Evolutionary conservation across 2,888 invertebrate genomes (phyloP).

Genomic region (Drosophila monieri): DNA sequence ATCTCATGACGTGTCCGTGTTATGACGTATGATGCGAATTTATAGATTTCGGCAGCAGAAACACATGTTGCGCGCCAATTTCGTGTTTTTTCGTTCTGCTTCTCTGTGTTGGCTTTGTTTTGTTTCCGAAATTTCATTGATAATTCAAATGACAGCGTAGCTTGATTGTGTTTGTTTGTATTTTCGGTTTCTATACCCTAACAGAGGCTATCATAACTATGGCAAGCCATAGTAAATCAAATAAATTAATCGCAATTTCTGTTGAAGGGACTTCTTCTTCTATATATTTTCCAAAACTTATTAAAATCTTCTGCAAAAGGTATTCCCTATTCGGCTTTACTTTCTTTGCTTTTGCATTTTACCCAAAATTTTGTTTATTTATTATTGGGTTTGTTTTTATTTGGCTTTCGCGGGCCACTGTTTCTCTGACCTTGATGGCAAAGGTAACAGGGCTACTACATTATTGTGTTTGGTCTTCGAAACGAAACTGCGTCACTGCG

Average conservation of each 20-base stretch:
- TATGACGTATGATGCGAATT: constrained; percentile 1
- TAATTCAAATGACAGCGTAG: constrained; percentile 39
- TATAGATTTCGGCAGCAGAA: constrained; percentile 10
- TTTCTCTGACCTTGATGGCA: constrained; percentile 29
- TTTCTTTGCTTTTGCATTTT: constrained; percentile 5
- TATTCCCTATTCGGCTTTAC: not conserved
- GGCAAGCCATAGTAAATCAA: too few species aligned
- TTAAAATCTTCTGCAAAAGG: not conserved
- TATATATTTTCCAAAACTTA: too few species aligned
- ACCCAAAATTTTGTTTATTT: constrained; percentile 38
- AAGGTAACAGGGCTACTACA: constrained; percentile 22
- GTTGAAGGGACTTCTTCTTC: too few species aligned
- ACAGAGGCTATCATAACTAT: not conserved
- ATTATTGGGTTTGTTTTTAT: constrained; percentile 26
- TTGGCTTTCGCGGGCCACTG: constrained; percentile 30
- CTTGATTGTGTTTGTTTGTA: constrained; percentile 21
- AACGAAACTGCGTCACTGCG: constrained; percentile 30
- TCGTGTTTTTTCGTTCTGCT: constrained; percentile 13
- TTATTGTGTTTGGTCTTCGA: constrained; percentile 15
- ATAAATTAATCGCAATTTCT: too few species aligned
- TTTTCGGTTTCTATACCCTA: constrained; percentile 1
- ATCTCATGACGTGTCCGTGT: constrained; percentile 19
- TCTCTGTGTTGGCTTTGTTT: constrained; percentile 33
- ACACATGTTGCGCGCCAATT: constrained; percentile 31
- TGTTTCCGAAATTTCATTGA: constrained; percentile 40